Conservation (phyloP, 2,888 invertebrate genomes). For the Pristionchus arcanus region DNA sequence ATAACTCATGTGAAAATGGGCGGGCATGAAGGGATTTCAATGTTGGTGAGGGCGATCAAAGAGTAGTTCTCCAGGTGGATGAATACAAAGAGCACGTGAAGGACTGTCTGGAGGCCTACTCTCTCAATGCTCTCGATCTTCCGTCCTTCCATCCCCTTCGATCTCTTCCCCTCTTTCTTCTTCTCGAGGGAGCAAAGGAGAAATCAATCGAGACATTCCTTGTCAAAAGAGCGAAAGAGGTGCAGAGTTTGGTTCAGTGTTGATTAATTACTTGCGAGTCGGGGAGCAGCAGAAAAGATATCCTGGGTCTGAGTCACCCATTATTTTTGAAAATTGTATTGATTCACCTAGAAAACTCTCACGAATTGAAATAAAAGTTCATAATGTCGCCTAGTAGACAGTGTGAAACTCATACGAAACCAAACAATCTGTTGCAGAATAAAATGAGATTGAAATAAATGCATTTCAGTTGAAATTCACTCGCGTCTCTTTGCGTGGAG, state of each 20-base stretch:
- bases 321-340: no score
- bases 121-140: not conserved
- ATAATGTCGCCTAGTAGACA: no score
- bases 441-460: not conserved
- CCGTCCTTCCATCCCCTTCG: slow-evolving; percentile 48
- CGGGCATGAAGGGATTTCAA: not conserved
- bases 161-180: slow-evolving; percentile 33
- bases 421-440: no score
- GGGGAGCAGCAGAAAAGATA: not conserved
- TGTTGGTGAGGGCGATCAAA: not conserved
- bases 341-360: no score
- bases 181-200: slow-evolving; percentile 11
- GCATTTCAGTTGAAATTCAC: slow-evolving; percentile 45
- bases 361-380: no score
- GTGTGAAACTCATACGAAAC: no score
- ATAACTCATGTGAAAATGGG: not conserved
- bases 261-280: not conserved
- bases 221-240: slow-evolving; percentile 50
- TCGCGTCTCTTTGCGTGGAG: not conserved
- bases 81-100: slow-evolving; percentile 52
- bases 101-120: slow-evolving; percentile 48
- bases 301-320: no score
- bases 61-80: slow-evolving; percentile 21
- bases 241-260: not conserved
- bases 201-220: not conserved